phyloP scores from a whole-genome alignment of 2,888 invertebrate species.

The Anticlea derivata region DNA sequence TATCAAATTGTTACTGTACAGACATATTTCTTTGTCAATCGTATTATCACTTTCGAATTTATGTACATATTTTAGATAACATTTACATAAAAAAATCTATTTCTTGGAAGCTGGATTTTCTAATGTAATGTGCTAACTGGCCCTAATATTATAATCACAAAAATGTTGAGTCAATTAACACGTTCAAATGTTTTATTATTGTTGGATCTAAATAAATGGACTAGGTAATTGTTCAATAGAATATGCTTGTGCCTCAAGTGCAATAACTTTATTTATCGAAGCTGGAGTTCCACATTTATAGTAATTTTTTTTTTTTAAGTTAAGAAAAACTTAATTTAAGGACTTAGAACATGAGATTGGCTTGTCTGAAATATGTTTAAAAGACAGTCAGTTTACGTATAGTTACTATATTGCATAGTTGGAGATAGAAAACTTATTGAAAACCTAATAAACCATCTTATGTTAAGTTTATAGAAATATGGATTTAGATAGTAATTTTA shows the following conservation, averaged over 20 bases:
- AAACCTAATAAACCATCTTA: slow-evolving; percentile 31
- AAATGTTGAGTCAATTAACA: slow-evolving; percentile 71
- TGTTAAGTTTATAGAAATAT: slow-evolving; percentile 25
- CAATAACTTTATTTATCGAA: slow-evolving; percentile 43
- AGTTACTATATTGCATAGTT: slow-evolving; percentile 27
- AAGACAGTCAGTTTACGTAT: slow-evolving; percentile 48
- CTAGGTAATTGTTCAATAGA: slow-evolving; percentile 53
- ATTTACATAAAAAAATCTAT: slow-evolving; percentile 58
- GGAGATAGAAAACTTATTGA: slow-evolving; percentile 22
- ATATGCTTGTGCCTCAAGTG: slow-evolving; percentile 65
- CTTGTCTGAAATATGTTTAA: slow-evolving; percentile 66
- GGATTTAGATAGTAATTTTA: slow-evolving; percentile 27
- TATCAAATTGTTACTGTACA: slow-evolving; percentile 55
- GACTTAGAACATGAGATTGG: slow-evolving; percentile 34
- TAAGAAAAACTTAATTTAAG: slow-evolving; percentile 25
- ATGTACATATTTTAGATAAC: slow-evolving; percentile 69
- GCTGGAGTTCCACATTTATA: slow-evolving; percentile 46
- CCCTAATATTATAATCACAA: slow-evolving; percentile 44
- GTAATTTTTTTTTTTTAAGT: slow-evolving; percentile 23
- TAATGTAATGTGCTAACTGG: slow-evolving; percentile 49
- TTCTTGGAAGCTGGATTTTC: slow-evolving; percentile 41
- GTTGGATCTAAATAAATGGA: slow-evolving; percentile 52
- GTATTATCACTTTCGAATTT: slow-evolving; percentile 69
- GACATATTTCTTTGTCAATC: slow-evolving; percentile 50
- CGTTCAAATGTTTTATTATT: slow-evolving; percentile 66